These are phyloP conservation scores for Brachystomella parvula DNA, from an alignment of 1,140 invertebrate genomes.

Conservation along the genomic window DNA sequence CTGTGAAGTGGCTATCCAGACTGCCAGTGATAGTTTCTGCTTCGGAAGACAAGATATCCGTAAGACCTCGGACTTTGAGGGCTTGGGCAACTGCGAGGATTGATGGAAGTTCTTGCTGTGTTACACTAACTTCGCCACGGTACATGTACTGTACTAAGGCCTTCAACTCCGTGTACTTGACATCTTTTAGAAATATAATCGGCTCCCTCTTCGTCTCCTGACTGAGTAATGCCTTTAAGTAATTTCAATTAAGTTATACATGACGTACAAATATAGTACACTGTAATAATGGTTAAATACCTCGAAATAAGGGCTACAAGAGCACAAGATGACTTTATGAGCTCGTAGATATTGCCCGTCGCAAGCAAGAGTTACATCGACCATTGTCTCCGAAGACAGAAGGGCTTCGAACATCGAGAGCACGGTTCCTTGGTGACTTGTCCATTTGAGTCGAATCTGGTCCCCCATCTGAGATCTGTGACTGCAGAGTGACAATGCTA, in stretches of 20 bases:
- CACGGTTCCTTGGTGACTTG: constrained; percentile 62
- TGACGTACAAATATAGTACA: too few species aligned
- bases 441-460: background rate
- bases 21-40: too few species aligned
- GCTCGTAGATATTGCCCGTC: constrained; percentile 84
- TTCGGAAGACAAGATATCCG: constrained; percentile 48
- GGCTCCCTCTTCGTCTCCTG: constrained; percentile 84
- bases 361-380: constrained; percentile 85
- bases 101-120: constrained; percentile 79
- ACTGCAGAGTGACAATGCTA: too few species aligned
- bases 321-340: constrained; percentile 86
- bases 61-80: constrained; percentile 82
- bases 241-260: too few species aligned
- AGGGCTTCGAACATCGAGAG: constrained; percentile 86
- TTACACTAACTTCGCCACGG: constrained; percentile 85
- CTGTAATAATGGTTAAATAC: too few species aligned
- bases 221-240: constrained; percentile 64
- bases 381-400: constrained; percentile 77
- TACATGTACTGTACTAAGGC: constrained; percentile 94
- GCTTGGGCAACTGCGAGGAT: constrained; percentile 82
- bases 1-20: too few species aligned
- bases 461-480: too few species aligned
- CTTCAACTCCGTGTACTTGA: constrained; percentile 80
- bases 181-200: constrained; percentile 83
- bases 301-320: constrained; percentile 91